Conservation (phyloP, 2,113 vertebrate genomes). For the Antennarius striatus region DNA sequence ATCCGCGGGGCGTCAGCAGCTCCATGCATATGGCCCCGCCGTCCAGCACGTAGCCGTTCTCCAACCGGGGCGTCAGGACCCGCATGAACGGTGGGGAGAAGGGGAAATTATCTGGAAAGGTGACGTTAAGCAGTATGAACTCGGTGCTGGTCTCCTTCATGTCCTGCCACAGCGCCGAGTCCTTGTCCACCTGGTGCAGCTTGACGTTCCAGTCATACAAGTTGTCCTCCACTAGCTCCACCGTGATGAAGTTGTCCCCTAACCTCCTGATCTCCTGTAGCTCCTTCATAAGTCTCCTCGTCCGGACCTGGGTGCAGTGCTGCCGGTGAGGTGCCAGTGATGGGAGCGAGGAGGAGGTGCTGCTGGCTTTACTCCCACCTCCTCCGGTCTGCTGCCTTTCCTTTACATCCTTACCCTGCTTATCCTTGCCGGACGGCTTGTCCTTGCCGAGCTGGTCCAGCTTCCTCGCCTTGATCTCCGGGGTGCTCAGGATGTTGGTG, state of each 20-base stretch:
- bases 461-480: constrained; percentile 84
- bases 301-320: constrained; percentile 97
- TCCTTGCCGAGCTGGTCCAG: constrained; percentile 84
- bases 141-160: constrained; percentile 99
- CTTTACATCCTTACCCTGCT: constrained; percentile 81
- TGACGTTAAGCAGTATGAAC: constrained; percentile 97
- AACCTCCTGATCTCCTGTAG: constrained; percentile 97
- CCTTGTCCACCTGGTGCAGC: constrained; percentile 99
- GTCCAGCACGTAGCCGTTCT: constrained; percentile 99
- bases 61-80: constrained; percentile 94
- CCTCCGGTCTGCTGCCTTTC: constrained; percentile 78
- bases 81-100: constrained; percentile 99
- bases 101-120: constrained; percentile 98
- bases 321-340: constrained; percentile 87
- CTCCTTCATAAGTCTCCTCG: constrained; percentile 97
- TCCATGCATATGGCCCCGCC: constrained; percentile 99
- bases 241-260: constrained; percentile 97
- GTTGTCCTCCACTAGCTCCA: constrained; percentile 99
- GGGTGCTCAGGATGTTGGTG: constrained; percentile 83
- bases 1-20: constrained; percentile 96
- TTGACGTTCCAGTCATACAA: constrained; percentile 99
- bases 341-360: constrained; percentile 80
- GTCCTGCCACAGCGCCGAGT: constrained; percentile 99
- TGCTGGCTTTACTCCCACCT: constrained; percentile 75
- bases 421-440: constrained; percentile 79